These are phyloP conservation scores for Tiphia femorata DNA, from an alignment of 2,888 invertebrate genomes.

Conservation along the genomic window DNA sequence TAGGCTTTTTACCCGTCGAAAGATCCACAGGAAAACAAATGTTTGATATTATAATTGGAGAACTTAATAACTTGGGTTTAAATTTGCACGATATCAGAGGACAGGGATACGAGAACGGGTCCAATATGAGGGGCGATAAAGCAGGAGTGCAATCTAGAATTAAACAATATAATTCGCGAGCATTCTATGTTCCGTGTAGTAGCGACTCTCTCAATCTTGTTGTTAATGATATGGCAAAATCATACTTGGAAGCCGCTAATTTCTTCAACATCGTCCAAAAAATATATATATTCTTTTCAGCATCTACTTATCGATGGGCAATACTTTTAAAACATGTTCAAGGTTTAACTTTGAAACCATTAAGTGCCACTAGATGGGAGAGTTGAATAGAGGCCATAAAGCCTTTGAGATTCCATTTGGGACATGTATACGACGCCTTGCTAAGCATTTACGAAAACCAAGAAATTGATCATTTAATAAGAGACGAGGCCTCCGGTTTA, in stretches of 20 bases:
- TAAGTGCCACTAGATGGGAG: neutral
- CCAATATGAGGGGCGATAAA: slow-evolving; percentile 23
- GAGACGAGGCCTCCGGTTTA: slow-evolving; percentile 4
- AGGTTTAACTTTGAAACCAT: neutral
- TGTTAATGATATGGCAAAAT: slow-evolving; percentile 16
- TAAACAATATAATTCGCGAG: neutral
- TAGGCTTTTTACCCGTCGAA: slow-evolving; percentile 29
- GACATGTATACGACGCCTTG: neutral
- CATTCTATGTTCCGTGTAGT: slow-evolving; percentile 4
- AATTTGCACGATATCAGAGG: slow-evolving; percentile 11
- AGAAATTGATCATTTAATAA: slow-evolving; percentile 1
- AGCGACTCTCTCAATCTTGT: slow-evolving; percentile 12
- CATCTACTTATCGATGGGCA: slow-evolving; percentile 1
- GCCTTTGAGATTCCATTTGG: neutral
- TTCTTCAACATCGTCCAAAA: slow-evolving; percentile 17
- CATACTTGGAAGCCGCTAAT: slow-evolving; percentile 16
- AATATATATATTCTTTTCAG: slow-evolving; percentile 19
- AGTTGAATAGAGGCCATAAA: neutral
- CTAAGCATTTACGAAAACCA: slow-evolving; percentile 1
- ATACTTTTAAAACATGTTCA: neutral
- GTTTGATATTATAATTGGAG: slow-evolving; percentile 13
- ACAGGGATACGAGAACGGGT: slow-evolving; percentile 22
- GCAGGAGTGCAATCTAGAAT: slow-evolving; percentile 18
- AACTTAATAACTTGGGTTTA: slow-evolving; percentile 6
- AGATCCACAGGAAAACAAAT: slow-evolving; percentile 31